Conservation (phyloP, 2,113 vertebrate genomes). For the Trachemys scripta region DNA sequence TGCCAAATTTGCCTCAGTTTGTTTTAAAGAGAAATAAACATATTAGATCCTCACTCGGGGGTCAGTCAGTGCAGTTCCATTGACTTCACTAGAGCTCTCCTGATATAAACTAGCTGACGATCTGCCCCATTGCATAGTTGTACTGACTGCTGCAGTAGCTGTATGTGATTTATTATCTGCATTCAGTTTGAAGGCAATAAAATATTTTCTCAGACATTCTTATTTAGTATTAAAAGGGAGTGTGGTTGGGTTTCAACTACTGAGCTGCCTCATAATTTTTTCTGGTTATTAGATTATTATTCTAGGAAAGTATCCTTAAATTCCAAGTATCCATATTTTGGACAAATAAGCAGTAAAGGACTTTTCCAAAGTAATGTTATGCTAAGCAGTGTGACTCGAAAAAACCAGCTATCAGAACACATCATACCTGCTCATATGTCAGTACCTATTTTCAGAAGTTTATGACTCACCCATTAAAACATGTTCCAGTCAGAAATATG, state of each 20-base stretch:
- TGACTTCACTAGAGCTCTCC: background rate
- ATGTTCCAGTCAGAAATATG: conserved; percentile 58
- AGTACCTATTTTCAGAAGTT: background rate
- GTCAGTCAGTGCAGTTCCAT: background rate
- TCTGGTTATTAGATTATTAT: background rate
- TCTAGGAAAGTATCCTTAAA: conserved; percentile 17
- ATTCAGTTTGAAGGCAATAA: background rate
- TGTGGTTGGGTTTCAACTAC: background rate
- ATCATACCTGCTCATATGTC: conserved; percentile 2
- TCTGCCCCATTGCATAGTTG: fast-evolving
- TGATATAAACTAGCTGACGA: background rate
- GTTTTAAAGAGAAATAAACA: background rate
- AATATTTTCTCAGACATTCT: background rate
- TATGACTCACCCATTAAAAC: conserved; percentile 44
- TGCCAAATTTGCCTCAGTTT: background rate
- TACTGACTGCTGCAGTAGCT: background rate
- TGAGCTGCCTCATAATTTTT: background rate
- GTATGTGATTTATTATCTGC: background rate
- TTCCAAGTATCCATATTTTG: conserved; percentile 27
- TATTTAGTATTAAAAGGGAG: background rate
- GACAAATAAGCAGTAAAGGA: conserved; percentile 53
- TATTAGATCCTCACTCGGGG: background rate
- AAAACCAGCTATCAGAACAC: conserved; percentile 28
- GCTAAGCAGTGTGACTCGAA: conserved; percentile 44
- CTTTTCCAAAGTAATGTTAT: conserved; percentile 33